A percentile compares a stretch with the other conserved stretches of the same genome.
phyloP scores from a whole-genome alignment of 92 coral and sea anemone species.

The Porites rus region DNA sequence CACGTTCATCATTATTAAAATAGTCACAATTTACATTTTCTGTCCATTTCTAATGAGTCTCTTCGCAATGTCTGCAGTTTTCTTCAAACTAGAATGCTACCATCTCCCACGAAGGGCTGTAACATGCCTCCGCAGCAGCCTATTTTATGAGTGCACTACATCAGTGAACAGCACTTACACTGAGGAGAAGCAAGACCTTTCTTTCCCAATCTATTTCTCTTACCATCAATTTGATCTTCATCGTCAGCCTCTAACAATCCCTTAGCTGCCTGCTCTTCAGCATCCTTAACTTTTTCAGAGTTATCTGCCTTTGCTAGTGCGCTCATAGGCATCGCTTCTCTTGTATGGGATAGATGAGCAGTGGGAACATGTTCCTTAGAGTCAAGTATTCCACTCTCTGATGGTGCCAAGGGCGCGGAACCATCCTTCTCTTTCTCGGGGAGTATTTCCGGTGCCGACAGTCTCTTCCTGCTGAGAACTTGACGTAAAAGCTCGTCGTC shows the following conservation, averaged over 20 bases:
- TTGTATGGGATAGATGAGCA: neutral
- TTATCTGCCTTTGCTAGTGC: neutral
- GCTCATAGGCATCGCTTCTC: neutral
- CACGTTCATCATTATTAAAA: no score
- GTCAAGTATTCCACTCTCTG: constrained; percentile 47
- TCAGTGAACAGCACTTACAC: constrained; percentile 41
- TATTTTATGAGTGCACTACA: neutral
- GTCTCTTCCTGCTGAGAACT: constrained; percentile 28
- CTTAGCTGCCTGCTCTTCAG: neutral
- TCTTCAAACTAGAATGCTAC: neutral
- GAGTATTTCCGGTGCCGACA: constrained; percentile 47
- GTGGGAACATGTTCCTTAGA: constrained; percentile 15
- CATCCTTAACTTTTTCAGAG: neutral
- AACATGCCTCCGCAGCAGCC: no score
- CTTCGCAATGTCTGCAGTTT: neutral
- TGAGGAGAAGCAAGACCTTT: constrained; percentile 16
- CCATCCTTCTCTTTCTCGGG: constrained; percentile 54
- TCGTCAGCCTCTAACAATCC: constrained; percentile 2
- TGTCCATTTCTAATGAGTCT: neutral
- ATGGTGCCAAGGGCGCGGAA: constrained; percentile 47
- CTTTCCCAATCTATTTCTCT: constrained; percentile 8
- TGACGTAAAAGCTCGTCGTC: constrained; percentile 20
- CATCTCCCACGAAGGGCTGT: neutral
- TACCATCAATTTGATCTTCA: neutral
- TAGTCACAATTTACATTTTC: neutral